Evolutionary conservation across 2,888 invertebrate species (phyloP), one percentile per base, ranked within the genome.

Genomic region (Entomobrya multifasciata): DNA sequence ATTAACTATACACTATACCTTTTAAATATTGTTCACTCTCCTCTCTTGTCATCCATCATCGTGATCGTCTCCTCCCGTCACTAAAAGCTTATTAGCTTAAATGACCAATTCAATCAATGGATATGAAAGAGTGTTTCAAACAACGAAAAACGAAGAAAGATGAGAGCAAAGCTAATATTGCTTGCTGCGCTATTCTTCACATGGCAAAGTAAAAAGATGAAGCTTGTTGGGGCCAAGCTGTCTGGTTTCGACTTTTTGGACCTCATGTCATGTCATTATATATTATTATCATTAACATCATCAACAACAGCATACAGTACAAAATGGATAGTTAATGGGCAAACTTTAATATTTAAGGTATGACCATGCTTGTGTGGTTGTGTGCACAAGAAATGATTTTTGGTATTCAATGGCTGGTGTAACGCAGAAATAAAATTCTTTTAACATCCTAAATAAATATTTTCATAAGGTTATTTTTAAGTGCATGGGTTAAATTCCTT

Each of bases 151-250:
- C 25, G 36, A 41, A 52, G 30, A 57, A 57, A 57, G 67, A 80
- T 70, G 41, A 80, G 25, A 55, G 70, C 80, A 65, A 72, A 72
- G 60, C 72, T 36, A 72, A 60, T 17, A 49, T 49, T 60, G 72
- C 60, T 44, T 41, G 62, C 52, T 11, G 36, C 8, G 36, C 36
- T 36, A 6, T 44, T 70, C 47, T 44, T 47, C 25, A 0, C 11
- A 22, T 57, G 15, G 25, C 70, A 47, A 36, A 70, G 47, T 70
- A 70, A 81, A 81, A 57, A 81, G 67, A 81, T 81, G 52, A 74
- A 36, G 80, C 72, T 49, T 47, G 65, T 49, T 86, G 88, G 88
- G 86, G 86, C 83, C 88, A 88, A 80, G 88, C 88, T 88, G 88
- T 88, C 88, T 88, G 87, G 88, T 55, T 86, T 78, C 74, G 86